Evolutionary conservation across 2,888 invertebrate genomes (phyloP).

Genomic region (Crepidodera aurea): DNA sequence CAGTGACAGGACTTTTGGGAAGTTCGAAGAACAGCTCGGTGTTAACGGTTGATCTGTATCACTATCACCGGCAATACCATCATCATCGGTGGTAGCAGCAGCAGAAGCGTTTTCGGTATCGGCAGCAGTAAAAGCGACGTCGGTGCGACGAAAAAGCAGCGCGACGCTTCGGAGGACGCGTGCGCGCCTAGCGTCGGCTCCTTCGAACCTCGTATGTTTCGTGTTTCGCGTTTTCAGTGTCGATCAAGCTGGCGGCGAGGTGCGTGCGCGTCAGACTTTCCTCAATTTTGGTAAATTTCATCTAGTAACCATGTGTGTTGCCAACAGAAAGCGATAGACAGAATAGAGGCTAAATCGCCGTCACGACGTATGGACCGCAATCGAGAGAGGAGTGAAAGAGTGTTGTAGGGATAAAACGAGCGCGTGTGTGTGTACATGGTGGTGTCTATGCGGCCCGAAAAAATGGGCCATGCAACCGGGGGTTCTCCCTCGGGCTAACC

Average conservation of each 20-base stretch:
- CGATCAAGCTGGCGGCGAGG: conserved; percentile 35
- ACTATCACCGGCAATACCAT: no score
- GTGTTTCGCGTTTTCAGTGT: conserved; percentile 34
- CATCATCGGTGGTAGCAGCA: background rate
- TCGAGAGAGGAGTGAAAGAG: conserved; percentile 22
- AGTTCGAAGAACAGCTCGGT: no score
- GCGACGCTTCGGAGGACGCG: conserved; percentile 24
- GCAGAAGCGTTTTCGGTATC: conserved; percentile 5
- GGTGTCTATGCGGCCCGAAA: conserved; percentile 31
- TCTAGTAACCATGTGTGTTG: conserved; percentile 38
- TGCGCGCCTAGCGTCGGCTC: conserved; percentile 31
- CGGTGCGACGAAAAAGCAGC: conserved; percentile 10
- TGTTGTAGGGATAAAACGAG: conserved; percentile 15
- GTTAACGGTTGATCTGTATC: no score
- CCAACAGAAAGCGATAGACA: conserved; percentile 35
- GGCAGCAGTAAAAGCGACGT: conserved; percentile 13
- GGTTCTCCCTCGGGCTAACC: conserved; percentile 69
- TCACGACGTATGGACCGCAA: conserved; percentile 8
- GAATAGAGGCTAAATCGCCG: conserved; percentile 18
- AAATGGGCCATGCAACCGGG: conserved; percentile 62
- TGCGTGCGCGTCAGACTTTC: conserved; percentile 27
- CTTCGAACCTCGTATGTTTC: conserved; percentile 29
- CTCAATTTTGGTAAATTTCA: conserved; percentile 25
- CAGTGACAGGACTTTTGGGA: no score
- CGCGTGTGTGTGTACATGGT: conserved; percentile 24